Percentiles rank a stretch among this genome's conserved stretches.
Conservation (phyloP, 2,888 invertebrate species). For the Trichopria drosophilae region DNA sequence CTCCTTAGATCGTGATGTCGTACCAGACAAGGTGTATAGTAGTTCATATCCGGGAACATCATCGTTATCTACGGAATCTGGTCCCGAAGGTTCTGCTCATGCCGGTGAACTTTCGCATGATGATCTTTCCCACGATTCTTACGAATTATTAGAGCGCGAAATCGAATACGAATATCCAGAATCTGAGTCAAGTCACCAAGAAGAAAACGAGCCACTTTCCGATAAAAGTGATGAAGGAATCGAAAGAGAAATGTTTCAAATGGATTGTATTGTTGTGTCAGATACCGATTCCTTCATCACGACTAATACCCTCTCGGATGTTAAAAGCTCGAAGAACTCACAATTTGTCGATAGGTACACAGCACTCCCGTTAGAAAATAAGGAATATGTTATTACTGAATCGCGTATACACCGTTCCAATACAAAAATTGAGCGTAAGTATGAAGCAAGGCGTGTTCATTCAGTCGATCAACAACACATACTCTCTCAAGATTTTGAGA, state of each 20-base stretch:
- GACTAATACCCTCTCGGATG: conserved; percentile 50
- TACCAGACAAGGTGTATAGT: conserved; percentile 76
- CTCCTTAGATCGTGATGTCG: conserved; percentile 70
- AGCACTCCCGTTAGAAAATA: conserved; percentile 33
- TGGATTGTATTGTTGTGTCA: too few species aligned
- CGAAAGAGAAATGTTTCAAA: conserved; percentile 75
- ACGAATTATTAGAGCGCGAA: conserved; percentile 77
- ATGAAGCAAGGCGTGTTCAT: conserved; percentile 46
- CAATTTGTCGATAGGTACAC: conserved; percentile 51
- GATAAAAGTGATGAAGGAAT: conserved; percentile 59
- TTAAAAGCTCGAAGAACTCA: conserved; percentile 43
- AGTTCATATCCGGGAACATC: conserved; percentile 85
- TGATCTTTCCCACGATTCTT: conserved; percentile 85
- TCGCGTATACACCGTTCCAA: conserved; percentile 51
- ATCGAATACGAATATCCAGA: conserved; percentile 56
- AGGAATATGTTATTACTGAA: conserved; percentile 47
- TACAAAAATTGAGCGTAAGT: conserved; percentile 52
- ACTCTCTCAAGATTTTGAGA: conserved; percentile 41
- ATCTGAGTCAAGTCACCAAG: conserved; percentile 51
- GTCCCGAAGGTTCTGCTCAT: conserved; percentile 65
- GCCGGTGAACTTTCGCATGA: conserved; percentile 76
- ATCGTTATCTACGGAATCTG: conserved; percentile 66
- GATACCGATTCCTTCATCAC: conserved; percentile 56
- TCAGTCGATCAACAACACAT: conserved; percentile 46
- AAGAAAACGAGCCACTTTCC: conserved; percentile 47